Percentiles rank a stretch among this genome's conserved stretches.
phyloP scores from a whole-genome alignment of 2,797 vertebrate species.

The Etheostoma perlongum region DNA sequence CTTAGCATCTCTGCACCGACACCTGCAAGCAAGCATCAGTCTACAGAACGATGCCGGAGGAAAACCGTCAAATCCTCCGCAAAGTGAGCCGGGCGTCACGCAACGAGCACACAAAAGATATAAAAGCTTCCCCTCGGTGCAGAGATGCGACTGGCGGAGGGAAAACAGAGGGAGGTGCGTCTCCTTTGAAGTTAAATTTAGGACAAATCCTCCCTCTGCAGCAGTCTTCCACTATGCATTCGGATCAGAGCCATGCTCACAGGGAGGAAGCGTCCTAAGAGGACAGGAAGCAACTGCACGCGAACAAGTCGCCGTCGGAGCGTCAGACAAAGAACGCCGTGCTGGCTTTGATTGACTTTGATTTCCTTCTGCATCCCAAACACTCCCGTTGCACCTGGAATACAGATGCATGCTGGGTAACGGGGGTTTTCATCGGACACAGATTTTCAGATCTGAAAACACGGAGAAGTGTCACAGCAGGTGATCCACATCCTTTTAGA shows the following conservation, averaged over 20 bases:
- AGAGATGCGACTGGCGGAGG: conserved; percentile 34
- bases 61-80: conserved; percentile 33
- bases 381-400: neutral
- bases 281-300: conserved; percentile 24
- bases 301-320: conserved; percentile 28
- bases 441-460: conserved; percentile 5
- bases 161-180: conserved; percentile 43
- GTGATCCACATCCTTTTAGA: conserved; percentile 16
- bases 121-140: conserved; percentile 58
- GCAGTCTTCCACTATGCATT: conserved; percentile 53
- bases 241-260: conserved; percentile 54
- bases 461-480: neutral
- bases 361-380: conserved; percentile 23
- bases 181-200: conserved; percentile 76
- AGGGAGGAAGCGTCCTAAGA: conserved; percentile 36
- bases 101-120: conserved; percentile 52
- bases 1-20: conserved; percentile 2
- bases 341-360: conserved; percentile 9
- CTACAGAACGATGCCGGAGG: neutral
- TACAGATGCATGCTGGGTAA: neutral
- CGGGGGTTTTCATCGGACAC: neutral
- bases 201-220: conserved; percentile 70
- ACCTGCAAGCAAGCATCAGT: conserved; percentile 21
- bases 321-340: conserved; percentile 30
- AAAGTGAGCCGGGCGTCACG: conserved; percentile 22